phyloP scores from a whole-genome alignment of 2,888 invertebrate genomes.

The Pristionchus exspectatus region DNA sequence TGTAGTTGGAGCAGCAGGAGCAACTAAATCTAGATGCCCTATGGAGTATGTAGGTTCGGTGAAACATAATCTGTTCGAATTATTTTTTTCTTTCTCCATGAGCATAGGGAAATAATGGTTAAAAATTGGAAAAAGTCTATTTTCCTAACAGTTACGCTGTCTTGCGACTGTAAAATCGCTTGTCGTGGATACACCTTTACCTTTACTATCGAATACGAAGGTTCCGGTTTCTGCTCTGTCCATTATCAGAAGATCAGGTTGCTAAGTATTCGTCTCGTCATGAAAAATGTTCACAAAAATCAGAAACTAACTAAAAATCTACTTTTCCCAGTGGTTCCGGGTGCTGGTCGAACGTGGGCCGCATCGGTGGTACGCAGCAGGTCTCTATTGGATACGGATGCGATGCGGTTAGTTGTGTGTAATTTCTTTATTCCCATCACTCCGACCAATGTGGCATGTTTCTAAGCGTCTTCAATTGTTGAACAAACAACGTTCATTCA shows the following conservation, averaged over 20 bases:
- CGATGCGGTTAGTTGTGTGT: conserved; percentile 64
- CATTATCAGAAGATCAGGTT: no score
- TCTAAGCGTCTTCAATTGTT: no score
- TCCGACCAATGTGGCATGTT: neutral
- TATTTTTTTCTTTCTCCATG: neutral
- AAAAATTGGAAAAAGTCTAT: neutral
- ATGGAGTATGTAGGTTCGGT: neutral
- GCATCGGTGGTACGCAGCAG: conserved; percentile 72
- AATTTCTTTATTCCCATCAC: neutral
- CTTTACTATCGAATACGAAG: no score
- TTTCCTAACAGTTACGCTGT: neutral
- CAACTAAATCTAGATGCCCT: no score
- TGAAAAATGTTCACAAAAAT: no score
- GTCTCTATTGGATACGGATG: conserved; percentile 76
- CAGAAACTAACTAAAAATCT: no score
- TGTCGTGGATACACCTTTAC: neutral
- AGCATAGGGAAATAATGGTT: neutral
- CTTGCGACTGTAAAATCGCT: neutral
- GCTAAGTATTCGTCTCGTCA: no score
- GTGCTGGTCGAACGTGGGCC: conserved; percentile 76
- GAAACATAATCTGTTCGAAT: neutral
- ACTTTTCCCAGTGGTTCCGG: conserved; percentile 64
- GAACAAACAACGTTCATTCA: no score
- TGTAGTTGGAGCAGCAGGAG: no score
- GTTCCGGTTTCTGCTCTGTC: no score